These are phyloP conservation scores for Nemapogon koenigi DNA, from an alignment of 2,888 invertebrate genomes.

Conservation along the genomic window DNA sequence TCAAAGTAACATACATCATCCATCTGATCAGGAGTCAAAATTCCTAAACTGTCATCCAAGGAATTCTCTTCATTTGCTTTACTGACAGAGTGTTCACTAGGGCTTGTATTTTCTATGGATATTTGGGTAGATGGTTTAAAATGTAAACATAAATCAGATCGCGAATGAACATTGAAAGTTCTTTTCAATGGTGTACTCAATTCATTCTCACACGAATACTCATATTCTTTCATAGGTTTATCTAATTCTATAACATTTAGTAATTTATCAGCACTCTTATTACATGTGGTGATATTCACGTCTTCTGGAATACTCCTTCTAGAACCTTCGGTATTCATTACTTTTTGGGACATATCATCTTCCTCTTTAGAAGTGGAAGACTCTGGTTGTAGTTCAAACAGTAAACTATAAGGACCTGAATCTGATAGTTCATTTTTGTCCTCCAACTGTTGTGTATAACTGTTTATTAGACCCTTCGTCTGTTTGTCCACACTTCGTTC, in stretches of 20 bases:
- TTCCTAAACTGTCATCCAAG: slow-evolving; percentile 85
- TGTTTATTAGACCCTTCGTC: slow-evolving; percentile 47
- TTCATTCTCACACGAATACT: slow-evolving; percentile 56
- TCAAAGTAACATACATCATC: slow-evolving; percentile 71
- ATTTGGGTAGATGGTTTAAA: slow-evolving; percentile 43
- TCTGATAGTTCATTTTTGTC: slow-evolving; percentile 52
- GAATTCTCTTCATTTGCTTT: slow-evolving; percentile 77
- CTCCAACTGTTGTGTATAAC: slow-evolving; percentile 46
- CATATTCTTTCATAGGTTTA: slow-evolving; percentile 53
- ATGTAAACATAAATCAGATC: slow-evolving; percentile 53
- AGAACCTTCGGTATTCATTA: slow-evolving; percentile 1
- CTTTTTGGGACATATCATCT: not conserved
- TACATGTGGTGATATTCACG: too few relatives aligned
- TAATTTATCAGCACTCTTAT: slow-evolving; percentile 38
- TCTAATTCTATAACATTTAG: slow-evolving; percentile 55
- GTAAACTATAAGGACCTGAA: slow-evolving; percentile 68
- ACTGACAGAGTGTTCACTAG: slow-evolving; percentile 51
- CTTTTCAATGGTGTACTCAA: slow-evolving; percentile 34
- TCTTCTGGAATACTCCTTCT: too few relatives aligned
- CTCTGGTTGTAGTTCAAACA: slow-evolving; percentile 57
- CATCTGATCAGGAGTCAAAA: slow-evolving; percentile 90
- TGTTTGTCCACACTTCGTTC: slow-evolving; percentile 47
- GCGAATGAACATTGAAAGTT: slow-evolving; percentile 44
- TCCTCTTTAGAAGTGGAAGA: slow-evolving; percentile 33
- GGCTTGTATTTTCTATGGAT: slow-evolving; percentile 47